Evolutionary conservation across 2,113 vertebrate species (phyloP).

Genomic region (Entomyzon cyanotis): DNA sequence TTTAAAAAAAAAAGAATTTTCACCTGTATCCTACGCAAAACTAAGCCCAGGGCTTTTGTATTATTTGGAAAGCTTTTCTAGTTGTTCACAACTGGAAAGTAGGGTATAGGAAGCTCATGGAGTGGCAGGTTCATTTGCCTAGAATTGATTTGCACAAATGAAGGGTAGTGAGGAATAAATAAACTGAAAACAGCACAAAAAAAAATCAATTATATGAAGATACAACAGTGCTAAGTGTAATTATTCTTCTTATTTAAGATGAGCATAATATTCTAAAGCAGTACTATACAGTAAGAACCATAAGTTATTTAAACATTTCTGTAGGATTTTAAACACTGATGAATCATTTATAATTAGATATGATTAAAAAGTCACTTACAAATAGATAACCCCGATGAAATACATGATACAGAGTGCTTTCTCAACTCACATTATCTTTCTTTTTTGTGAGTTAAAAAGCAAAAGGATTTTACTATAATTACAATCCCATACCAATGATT

Average conservation of each 20-base stretch:
- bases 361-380: constrained; percentile 24
- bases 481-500: neutral
- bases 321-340: constrained; percentile 10
- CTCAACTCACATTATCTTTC: neutral
- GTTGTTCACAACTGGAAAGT: neutral
- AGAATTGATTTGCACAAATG: neutral
- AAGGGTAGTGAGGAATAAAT: neutral
- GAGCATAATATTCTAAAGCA: neutral
- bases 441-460: neutral
- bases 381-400: constrained; percentile 15
- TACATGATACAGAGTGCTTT: neutral
- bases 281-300: neutral
- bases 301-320: constrained; percentile 19
- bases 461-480: constrained; percentile 11
- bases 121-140: neutral
- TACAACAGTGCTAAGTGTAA: neutral
- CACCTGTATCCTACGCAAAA: neutral
- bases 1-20: neutral
- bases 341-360: constrained; percentile 30
- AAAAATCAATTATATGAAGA: neutral
- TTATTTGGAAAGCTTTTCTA: neutral
- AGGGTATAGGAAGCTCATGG: neutral
- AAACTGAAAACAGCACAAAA: neutral
- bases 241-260: neutral
- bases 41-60: neutral